Evolutionary conservation across 2,113 vertebrate species (phyloP), one percentile per base, ranked within the genome.

Genomic region (Rhea pennata): DNA sequence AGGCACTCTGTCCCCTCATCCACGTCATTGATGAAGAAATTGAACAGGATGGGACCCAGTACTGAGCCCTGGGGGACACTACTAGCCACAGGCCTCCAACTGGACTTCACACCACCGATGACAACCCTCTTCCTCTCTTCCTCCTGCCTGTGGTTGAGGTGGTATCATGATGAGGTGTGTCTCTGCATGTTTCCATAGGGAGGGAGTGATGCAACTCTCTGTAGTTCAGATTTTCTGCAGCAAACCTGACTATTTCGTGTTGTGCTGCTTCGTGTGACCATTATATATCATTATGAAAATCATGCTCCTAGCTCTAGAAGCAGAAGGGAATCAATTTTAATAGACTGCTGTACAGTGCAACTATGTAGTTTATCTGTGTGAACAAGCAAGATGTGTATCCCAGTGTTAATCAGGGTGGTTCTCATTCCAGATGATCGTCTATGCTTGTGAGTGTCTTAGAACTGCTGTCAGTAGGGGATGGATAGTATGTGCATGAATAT

Each of bases 301-400:
- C 71, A 15, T 89, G 84, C 87, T 91, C 74, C 90, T 33, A 61
- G 87, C 79, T 85, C 88, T 48, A 40, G 81, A 53, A 97, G 78
- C 87, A 93, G 92, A 82, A 93, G 90, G 84, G 91, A 95, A 92
- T 95, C 79, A 80, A 95, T 96, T 95, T 92, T 90, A 92, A 93
- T 93, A 80, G 54, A 12, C 64, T 85, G 64, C 67, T 80, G 40
- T 66, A 44, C 74, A 75, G 87, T 87, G 90, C 67, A 80, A 67
- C 71, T 69, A 53, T 74, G 90, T 88, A 44, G 61, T 90, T 86
- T 88, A 88, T 88, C 40, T 44, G 62, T 72, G 70, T 40, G 76
- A 95, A 72, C 24, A 66, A 84, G 77, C 86, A 64, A 88, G 88
- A 84, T 59, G 6, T 6, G 69, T 22, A 73, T 89, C 78, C 54